Percentiles rank a stretch among this genome's conserved stretches.
Conservation (phyloP, 2,888 invertebrate species). For the Odontothrips loti region DNA sequence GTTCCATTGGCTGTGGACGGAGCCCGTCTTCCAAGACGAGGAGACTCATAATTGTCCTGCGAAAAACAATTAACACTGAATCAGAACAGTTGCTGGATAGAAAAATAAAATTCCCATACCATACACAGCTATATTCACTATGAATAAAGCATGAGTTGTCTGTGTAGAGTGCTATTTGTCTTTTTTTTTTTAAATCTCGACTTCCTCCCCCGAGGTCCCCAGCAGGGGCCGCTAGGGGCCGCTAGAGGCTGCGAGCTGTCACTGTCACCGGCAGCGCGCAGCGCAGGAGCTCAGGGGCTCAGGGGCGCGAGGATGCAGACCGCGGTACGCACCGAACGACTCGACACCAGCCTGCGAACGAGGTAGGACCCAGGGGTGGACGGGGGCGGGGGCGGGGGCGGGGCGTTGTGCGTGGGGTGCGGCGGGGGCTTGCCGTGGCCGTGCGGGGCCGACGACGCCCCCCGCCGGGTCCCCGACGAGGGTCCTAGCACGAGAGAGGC, state of each 20-base stretch:
- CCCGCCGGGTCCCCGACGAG: neutral
- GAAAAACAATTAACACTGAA: neutral
- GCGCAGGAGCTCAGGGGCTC: too few species aligned
- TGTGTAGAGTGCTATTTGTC: too few species aligned
- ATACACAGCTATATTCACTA: neutral
- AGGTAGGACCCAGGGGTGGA: neutral
- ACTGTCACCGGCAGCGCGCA: too few species aligned
- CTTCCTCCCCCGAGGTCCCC: neutral
- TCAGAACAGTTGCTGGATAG: neutral
- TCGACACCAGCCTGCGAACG: neutral
- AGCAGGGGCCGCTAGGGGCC: neutral
- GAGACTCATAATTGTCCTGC: slow-evolving; percentile 9
- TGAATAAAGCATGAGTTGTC: neutral
- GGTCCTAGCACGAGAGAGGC: slow-evolving; percentile 3
- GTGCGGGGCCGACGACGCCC: neutral
- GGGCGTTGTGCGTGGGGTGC: neutral
- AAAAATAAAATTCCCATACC: neutral
- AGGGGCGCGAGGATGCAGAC: too few species aligned
- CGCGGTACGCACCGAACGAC: neutral
- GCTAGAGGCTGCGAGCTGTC: neutral
- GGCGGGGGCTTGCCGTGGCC: neutral
- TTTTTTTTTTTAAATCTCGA: too few species aligned
- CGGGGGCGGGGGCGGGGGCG: neutral
- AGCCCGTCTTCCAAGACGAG: neutral
- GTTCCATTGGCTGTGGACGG: neutral